A percentile compares a stretch with the other conserved stretches of the same genome.
Evolutionary conservation across 30 jellyfish, hydroid and myxozoan genomes (phyloP).

Genomic region (Hydractinia symbiolongicarpus): DNA sequence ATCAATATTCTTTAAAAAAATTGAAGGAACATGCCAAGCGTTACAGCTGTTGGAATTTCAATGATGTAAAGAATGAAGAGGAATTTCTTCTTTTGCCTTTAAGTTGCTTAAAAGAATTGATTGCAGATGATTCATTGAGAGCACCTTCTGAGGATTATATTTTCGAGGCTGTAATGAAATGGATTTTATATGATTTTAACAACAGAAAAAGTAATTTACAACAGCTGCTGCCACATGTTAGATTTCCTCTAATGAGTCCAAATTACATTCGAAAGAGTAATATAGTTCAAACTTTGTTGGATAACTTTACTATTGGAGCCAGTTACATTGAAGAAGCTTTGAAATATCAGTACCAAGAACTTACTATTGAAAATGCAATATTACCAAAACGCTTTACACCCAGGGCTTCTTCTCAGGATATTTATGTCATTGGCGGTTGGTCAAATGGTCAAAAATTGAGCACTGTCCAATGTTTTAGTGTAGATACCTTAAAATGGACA

Average conservation of each 20-base stretch:
- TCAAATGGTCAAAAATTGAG: constrained; percentile 94
- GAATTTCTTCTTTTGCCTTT: constrained; percentile 60
- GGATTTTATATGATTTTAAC: constrained; percentile 65
- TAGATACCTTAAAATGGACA: constrained; percentile 88
- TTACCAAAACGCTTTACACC: constrained; percentile 53
- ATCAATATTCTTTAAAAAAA: constrained; percentile 56
- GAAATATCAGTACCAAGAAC: constrained; percentile 25
- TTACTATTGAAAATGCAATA: not conserved
- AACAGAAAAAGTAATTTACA: constrained; percentile 36
- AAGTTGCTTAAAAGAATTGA: constrained; percentile 54
- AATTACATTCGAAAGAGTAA: constrained; percentile 51
- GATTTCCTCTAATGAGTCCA: constrained; percentile 68
- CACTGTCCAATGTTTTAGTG: constrained; percentile 88
- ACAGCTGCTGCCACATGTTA: constrained; percentile 50
- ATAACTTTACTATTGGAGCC: constrained; percentile 54
- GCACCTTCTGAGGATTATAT: constrained; percentile 82
- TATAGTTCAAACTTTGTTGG: constrained; percentile 49
- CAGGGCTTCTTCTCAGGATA: constrained; percentile 77
- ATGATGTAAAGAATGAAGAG: constrained; percentile 65
- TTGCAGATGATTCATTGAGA: constrained; percentile 54
- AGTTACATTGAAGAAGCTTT: constrained; percentile 51
- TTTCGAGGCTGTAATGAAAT: constrained; percentile 76
- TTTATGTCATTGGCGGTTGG: constrained; percentile 96
- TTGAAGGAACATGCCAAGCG: constrained; percentile 70
- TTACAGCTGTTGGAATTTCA: constrained; percentile 82